These are phyloP conservation scores for Sebastes paucispinis DNA, from an alignment of 2,797 vertebrate species.

Conservation along the genomic window DNA sequence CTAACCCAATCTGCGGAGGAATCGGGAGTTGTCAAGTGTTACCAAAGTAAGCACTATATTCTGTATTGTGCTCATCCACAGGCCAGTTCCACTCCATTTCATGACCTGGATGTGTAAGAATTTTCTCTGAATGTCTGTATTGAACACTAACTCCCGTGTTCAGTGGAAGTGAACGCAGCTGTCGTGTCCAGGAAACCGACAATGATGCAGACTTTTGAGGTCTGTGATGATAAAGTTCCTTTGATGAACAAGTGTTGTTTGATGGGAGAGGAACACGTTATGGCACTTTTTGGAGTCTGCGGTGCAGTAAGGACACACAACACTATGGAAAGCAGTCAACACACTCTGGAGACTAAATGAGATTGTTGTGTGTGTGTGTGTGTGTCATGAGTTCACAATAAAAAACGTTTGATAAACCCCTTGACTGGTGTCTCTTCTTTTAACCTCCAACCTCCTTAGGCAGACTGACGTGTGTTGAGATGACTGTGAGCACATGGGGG, in stretches of 20 bases:
- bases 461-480: neutral
- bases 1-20: neutral
- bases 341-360: constrained; percentile 55
- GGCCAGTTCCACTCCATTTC: constrained; percentile 38
- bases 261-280: constrained; percentile 29
- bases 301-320: constrained; percentile 52
- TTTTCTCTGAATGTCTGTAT: constrained; percentile 24
- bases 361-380: constrained; percentile 40
- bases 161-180: neutral
- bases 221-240: constrained; percentile 2
- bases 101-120: constrained; percentile 10
- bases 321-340: constrained; percentile 59
- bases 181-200: constrained; percentile 16
- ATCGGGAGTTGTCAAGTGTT: constrained; percentile 1
- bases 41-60: constrained; percentile 42
- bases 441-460: neutral
- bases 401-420: constrained; percentile 66
- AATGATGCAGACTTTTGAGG: neutral
- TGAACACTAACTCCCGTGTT: constrained; percentile 53
- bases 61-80: constrained; percentile 5
- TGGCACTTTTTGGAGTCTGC: constrained; percentile 67
- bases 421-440: neutral
- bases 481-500: constrained; percentile 4
- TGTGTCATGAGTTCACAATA: constrained; percentile 69
- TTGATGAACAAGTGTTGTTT: constrained; percentile 19